Evolutionary conservation across 1,140 invertebrate species (phyloP), one percentile per base, ranked within the genome.

Genomic region (Listronotus oregonensis): DNA sequence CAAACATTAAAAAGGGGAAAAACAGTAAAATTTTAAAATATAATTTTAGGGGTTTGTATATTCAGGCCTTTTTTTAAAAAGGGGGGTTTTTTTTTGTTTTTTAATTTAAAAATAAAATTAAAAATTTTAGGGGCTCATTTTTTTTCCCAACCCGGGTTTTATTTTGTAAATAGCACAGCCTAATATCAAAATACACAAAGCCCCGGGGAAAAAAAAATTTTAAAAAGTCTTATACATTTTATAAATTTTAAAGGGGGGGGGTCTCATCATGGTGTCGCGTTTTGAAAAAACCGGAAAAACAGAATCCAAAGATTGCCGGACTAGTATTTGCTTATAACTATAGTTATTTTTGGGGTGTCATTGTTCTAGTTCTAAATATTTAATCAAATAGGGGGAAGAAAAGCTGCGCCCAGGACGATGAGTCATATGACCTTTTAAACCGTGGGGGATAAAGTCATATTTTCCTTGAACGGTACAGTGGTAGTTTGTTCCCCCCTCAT

Each of bases 121-220:
- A 32, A 9, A n/a, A n/a, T n/a, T 21, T 37, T 39, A 32, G 39
- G 52, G 39, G 39, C 52, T 55, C 27, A 31, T n/a, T 4, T 55
- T 42, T 55, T 62, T 49, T 37, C n/a, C 15, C 8, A 55, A 56
- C 65, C 65, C 57, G 65, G 58, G 62, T 67, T 67, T 62, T 32
- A 17, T 21, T 47, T 42, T 27, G 15, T 54, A n/a, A 18, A 52
- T 56, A 67, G 57, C 66, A 68, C 66, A 68, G 66, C 66, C 66
- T 68, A 68, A 68, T 64, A 57, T 44, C 54, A 47, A 37, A 59
- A 64, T 47, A 44, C 18, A 18, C 47, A 50, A 7, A 50, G 27
- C 27, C 27, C 18, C 47, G 27, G 1, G n/a, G 2, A 18, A 50
- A 12, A 2, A 42, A 42, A 42, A n/a, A n/a, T n/a, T 12, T 3